Conservation (phyloP, 2,797 vertebrate genomes). For the Cuculus canorus region DNA sequence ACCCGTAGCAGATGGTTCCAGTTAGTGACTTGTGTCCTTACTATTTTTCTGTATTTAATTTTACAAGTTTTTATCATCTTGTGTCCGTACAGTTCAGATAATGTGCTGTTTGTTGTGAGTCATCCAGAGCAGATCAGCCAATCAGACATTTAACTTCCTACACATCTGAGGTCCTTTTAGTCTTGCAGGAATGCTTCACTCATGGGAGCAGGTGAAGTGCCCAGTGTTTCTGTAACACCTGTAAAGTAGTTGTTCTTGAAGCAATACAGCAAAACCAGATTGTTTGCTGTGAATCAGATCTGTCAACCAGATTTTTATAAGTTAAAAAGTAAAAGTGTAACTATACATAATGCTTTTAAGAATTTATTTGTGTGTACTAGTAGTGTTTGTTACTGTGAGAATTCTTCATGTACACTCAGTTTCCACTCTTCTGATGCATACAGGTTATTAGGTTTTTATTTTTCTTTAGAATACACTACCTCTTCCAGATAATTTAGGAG, state of each 20-base stretch:
- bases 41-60: neutral
- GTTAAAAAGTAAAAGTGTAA: neutral
- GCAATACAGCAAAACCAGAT: neutral
- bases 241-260: neutral
- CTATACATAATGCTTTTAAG: neutral
- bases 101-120: neutral
- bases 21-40: neutral
- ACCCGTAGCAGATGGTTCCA: neutral
- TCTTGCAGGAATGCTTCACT: neutral
- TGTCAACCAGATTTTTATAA: neutral
- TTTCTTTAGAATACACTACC: neutral
- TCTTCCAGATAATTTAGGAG: neutral
- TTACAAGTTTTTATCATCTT: neutral
- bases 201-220: neutral
- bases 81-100: neutral
- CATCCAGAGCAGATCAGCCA: neutral
- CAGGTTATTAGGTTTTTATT: neutral
- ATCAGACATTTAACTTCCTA: neutral
- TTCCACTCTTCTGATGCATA: neutral
- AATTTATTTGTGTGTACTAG: fast-evolving
- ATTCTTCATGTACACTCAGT: neutral
- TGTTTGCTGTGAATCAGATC: neutral
- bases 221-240: neutral
- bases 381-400: neutral
- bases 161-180: neutral